A percentile compares a stretch with the other conserved stretches of the same genome.
phyloP scores from a whole-genome alignment of 2,113 vertebrate species.

The Rhipidura dahli region DNA sequence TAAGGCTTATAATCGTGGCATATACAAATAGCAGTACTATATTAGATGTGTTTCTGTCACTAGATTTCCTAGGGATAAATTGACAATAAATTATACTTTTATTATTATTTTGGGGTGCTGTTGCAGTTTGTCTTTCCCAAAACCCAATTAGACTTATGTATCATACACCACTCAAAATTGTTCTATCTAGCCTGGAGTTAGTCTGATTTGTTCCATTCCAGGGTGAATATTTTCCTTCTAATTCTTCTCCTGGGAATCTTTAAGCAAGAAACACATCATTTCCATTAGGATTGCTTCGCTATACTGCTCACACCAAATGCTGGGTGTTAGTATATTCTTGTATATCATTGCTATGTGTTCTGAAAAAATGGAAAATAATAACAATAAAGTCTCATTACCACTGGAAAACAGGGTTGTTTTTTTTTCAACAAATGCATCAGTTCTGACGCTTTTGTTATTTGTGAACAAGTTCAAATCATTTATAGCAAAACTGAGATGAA shows the following conservation, averaged over 20 bases:
- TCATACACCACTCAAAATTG: background rate
- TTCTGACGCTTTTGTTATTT: background rate
- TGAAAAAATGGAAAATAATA: background rate
- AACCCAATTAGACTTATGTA: conserved; percentile 44
- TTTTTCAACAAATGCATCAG: background rate
- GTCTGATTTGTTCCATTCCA: conserved; percentile 33
- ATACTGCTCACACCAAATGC: background rate
- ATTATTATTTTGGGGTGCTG: background rate
- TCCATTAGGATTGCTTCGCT: background rate
- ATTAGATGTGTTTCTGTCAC: background rate
- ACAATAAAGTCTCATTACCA: background rate
- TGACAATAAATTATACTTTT: conserved; percentile 9
- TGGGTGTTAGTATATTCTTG: background rate
- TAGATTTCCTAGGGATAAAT: conserved; percentile 5
- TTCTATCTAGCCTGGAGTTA: conserved; percentile 26
- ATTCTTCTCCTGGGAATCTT: conserved; percentile 49
- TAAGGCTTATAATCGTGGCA: background rate
- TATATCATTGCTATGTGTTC: background rate
- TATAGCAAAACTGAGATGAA: background rate
- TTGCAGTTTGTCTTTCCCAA: conserved; percentile 1
- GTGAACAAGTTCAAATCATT: background rate
- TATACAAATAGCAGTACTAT: background rate
- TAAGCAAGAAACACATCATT: conserved; percentile 31
- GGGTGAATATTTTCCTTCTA: conserved; percentile 13
- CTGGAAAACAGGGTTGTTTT: background rate